These are phyloP conservation scores for Cantharis rufa DNA, from an alignment of 2,888 invertebrate species.

Conservation along the genomic window DNA sequence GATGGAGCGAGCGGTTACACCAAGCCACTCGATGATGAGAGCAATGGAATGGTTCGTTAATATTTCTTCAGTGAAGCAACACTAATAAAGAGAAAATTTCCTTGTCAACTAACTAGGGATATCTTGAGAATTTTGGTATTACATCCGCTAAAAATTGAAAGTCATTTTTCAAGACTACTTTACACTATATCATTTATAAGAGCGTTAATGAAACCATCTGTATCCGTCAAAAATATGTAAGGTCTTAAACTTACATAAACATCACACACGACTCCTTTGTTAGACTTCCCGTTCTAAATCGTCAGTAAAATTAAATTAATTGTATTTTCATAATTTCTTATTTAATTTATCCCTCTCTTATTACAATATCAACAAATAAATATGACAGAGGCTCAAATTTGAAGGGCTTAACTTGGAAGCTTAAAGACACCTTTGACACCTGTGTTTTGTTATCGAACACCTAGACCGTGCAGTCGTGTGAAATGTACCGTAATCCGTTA, in stretches of 20 bases:
- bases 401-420: slow-evolving; percentile 22
- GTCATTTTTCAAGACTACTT: not conserved
- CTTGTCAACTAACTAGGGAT: not conserved
- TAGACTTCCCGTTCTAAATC: slow-evolving; percentile 49
- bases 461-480: slow-evolving; percentile 38
- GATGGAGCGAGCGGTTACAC: no score
- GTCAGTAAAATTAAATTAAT: slow-evolving; percentile 47
- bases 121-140: not conserved
- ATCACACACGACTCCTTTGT: slow-evolving; percentile 41
- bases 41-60: not conserved
- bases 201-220: slow-evolving; percentile 43
- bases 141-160: not conserved
- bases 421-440: slow-evolving; percentile 36
- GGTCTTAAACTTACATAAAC: slow-evolving; percentile 35
- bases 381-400: slow-evolving; percentile 12
- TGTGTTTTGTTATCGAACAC: slow-evolving; percentile 39
- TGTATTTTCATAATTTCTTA: slow-evolving; percentile 38
- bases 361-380: not conserved
- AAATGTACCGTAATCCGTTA: slow-evolving; percentile 42
- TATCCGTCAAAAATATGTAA: slow-evolving; percentile 32
- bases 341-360: slow-evolving; percentile 15
- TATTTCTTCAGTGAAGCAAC: not conserved
- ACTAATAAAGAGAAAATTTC: not conserved
- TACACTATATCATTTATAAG: slow-evolving; percentile 31
- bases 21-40: not conserved